phyloP scores from a whole-genome alignment of 2,113 vertebrate genomes.

The Philantomba maxwellii region DNA sequence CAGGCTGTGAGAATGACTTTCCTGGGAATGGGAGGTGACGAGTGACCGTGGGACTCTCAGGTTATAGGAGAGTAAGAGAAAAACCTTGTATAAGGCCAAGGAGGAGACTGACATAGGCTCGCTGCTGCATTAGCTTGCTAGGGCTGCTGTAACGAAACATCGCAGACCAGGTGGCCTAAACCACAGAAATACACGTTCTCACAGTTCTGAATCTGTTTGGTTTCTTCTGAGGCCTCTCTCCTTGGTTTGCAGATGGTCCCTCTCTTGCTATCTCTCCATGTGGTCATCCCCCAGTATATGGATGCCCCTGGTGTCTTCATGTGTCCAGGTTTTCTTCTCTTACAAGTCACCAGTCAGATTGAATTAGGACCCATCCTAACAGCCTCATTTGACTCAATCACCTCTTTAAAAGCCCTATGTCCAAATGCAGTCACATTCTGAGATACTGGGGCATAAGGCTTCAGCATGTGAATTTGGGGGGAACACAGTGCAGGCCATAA shows the following conservation, averaged over 20 bases:
- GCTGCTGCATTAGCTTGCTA: neutral
- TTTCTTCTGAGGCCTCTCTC: neutral
- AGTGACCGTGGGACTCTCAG: neutral
- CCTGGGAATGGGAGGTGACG: neutral
- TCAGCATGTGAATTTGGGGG: neutral
- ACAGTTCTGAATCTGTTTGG: neutral
- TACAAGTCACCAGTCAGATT: neutral
- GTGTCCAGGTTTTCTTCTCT: neutral
- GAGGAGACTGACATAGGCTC: neutral
- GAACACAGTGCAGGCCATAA: neutral
- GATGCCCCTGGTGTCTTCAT: neutral
- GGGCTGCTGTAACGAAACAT: neutral
- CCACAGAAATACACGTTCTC: neutral
- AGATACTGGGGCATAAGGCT: neutral
- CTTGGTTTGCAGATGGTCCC: neutral
- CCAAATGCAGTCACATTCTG: neutral
- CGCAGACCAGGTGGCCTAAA: neutral
- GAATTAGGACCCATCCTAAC: neutral
- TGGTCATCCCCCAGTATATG: neutral
- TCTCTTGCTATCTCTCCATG: neutral
- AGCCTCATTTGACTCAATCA: neutral
- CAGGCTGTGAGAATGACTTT: neutral
- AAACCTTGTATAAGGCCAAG: neutral
- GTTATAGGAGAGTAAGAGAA: neutral
- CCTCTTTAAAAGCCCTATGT: neutral